Percentiles rank a stretch among this genome's conserved stretches.
phyloP scores from a whole-genome alignment of 2,113 vertebrate species.

The Paramormyrops kingsleyae region DNA sequence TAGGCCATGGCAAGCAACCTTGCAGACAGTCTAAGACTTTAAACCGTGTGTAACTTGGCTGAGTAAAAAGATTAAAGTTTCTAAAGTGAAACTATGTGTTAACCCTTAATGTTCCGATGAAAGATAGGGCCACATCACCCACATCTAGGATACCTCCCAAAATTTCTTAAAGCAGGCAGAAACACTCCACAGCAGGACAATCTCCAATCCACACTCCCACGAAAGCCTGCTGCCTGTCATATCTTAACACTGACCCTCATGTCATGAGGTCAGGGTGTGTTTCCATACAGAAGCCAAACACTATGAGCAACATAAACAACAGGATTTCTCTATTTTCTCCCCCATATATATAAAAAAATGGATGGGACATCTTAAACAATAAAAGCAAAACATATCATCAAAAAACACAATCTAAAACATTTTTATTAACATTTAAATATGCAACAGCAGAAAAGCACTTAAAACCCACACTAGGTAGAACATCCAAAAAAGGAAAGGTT shows the following conservation, averaged over 20 bases:
- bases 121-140: neutral
- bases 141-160: neutral
- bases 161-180: neutral
- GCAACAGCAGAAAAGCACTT: neutral
- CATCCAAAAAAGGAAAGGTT: neutral
- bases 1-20: neutral
- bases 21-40: neutral
- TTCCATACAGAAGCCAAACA: neutral
- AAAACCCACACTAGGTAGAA: neutral
- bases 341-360: neutral
- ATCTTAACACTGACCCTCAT: neutral
- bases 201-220: neutral
- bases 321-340: neutral
- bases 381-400: neutral
- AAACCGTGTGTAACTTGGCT: neutral
- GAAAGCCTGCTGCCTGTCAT: neutral
- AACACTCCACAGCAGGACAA: neutral
- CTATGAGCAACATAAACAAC: neutral
- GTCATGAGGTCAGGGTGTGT: neutral
- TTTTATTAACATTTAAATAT: neutral
- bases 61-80: slow-evolving; percentile 3
- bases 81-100: neutral
- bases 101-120: neutral
- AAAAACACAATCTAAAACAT: neutral
- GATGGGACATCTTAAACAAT: neutral